A percentile compares a stretch with the other conserved stretches of the same genome.
phyloP scores from a whole-genome alignment of 2,113 vertebrate species.

The Corydoras maculifer region DNA sequence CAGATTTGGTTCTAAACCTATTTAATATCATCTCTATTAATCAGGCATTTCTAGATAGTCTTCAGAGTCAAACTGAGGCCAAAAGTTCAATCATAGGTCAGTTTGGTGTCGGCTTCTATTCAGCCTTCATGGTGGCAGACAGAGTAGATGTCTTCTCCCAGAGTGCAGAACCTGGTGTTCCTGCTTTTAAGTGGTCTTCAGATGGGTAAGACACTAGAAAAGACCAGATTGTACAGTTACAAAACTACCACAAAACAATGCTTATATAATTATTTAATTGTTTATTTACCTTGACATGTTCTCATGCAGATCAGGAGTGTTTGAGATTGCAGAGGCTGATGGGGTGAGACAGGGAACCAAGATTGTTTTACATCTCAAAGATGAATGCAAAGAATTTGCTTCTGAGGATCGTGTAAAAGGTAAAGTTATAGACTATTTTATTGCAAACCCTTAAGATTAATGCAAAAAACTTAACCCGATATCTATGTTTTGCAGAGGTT shows the following conservation, averaged over 20 bases:
- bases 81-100: conserved; percentile 91
- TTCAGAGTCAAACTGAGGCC: conserved; percentile 83
- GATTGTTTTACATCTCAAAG: conserved; percentile 86
- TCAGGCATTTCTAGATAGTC: conserved; percentile 84
- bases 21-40: background rate
- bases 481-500: conserved; percentile 70
- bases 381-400: conserved; percentile 88
- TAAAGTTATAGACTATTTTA: conserved; percentile 38
- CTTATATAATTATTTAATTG: background rate
- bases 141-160: conserved; percentile 84
- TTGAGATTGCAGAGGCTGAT: conserved; percentile 84
- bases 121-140: conserved; percentile 93
- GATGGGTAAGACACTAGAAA: conserved; percentile 75
- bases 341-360: conserved; percentile 89
- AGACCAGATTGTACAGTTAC: background rate
- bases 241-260: background rate
- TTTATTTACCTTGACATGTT: conserved; percentile 48
- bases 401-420: conserved; percentile 85
- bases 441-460: background rate
- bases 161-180: conserved; percentile 59
- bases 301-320: conserved; percentile 77
- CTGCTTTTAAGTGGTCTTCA: conserved; percentile 85
- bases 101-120: conserved; percentile 97
- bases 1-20: background rate
- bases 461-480: background rate